Percentiles rank a stretch among this genome's conserved stretches.
These are phyloP conservation scores for Amblyteles armatorius DNA, from an alignment of 2,888 invertebrate genomes.

Conservation along the genomic window DNA sequence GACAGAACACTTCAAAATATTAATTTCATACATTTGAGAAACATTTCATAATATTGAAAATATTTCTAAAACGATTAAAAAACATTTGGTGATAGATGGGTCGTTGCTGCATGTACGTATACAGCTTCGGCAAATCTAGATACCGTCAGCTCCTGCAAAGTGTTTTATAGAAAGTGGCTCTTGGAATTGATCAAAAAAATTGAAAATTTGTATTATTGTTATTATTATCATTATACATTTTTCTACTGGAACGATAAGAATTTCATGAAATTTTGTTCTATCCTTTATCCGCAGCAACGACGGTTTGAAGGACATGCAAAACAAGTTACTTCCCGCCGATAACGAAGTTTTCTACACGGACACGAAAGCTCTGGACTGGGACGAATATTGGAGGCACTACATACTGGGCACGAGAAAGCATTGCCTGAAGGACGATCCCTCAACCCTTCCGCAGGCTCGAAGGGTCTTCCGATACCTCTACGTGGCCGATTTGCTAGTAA, in stretches of 20 bases:
- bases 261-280: background rate
- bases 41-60: too few species aligned
- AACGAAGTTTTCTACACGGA: conserved; percentile 85
- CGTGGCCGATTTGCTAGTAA: conserved; percentile 75
- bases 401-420: conserved; percentile 94
- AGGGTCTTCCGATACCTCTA: conserved; percentile 85
- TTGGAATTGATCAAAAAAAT: background rate
- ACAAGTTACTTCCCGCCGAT: conserved; percentile 79
- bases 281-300: conserved; percentile 76
- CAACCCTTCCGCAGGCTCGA: conserved; percentile 90
- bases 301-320: conserved; percentile 72
- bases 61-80: too few species aligned
- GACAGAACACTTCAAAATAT: too few species aligned
- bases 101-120: too few species aligned
- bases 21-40: too few species aligned
- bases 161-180: background rate
- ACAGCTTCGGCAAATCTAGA: too few species aligned
- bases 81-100: too few species aligned
- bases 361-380: conserved; percentile 86
- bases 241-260: background rate
- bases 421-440: conserved; percentile 93
- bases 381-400: conserved; percentile 89
- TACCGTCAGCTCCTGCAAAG: too few species aligned
- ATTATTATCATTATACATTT: background rate
- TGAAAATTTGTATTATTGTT: conserved; percentile 1